phyloP scores from a whole-genome alignment of 2,113 vertebrate genomes.

The Plotosus lineatus region DNA sequence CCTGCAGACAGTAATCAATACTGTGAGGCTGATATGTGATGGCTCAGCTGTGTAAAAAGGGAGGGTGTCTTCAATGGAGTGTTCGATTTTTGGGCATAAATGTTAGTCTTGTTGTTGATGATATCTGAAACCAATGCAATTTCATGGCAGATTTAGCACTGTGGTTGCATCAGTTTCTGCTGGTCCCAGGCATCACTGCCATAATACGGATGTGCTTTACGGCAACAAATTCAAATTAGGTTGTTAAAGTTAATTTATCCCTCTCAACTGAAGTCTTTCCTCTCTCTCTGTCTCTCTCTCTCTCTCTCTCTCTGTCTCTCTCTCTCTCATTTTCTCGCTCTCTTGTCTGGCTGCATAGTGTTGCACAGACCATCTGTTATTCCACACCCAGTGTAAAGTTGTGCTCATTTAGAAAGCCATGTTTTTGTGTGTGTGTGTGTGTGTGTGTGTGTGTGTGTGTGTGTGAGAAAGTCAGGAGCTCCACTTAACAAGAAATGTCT shows the following conservation, averaged over 20 bases:
- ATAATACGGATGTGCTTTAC: background rate
- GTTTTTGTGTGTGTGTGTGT: constrained; percentile 1
- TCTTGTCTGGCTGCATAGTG: background rate
- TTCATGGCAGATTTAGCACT: background rate
- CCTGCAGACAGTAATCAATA: constrained; percentile 32
- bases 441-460: constrained; percentile 20
- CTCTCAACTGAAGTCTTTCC: background rate
- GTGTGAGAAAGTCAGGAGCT: constrained; percentile 26
- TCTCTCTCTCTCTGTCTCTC: too few relatives aligned
- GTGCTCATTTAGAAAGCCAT: constrained; percentile 1
- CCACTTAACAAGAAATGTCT: constrained; percentile 8
- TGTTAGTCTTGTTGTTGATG: constrained; percentile 2
- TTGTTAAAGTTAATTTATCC: background rate
- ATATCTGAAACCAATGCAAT: background rate
- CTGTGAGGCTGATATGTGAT: background rate
- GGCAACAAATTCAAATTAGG: background rate
- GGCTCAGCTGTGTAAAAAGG: background rate
- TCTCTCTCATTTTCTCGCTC: too few relatives aligned
- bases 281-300: too few relatives aligned
- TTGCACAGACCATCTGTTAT: background rate
- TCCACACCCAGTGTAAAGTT: constrained; percentile 20
- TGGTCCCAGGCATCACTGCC: background rate
- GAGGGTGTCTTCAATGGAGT: background rate
- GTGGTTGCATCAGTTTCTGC: background rate
- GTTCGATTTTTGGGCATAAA: background rate